These are phyloP conservation scores for Agrotis ipsilon DNA, from an alignment of 2,888 invertebrate genomes.

Conservation along the genomic window DNA sequence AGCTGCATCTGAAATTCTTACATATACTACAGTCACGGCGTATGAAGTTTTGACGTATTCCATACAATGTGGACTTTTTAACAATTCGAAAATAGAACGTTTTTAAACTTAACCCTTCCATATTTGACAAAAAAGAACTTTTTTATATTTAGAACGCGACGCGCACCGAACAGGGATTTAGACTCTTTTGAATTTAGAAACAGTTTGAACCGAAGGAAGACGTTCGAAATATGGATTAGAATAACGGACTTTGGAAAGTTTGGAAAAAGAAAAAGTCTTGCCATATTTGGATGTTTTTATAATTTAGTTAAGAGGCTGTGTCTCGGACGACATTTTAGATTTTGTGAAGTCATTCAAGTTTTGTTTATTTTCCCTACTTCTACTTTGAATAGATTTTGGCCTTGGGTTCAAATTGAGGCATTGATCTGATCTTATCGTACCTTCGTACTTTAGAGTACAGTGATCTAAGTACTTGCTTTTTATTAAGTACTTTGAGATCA, in stretches of 20 bases:
- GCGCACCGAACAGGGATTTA: conserved; percentile 87
- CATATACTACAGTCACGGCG: conserved; percentile 74
- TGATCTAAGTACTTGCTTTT: conserved; percentile 11
- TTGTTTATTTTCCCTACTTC: conserved; percentile 32
- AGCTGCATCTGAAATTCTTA: conserved; percentile 49
- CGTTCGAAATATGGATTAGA: conserved; percentile 81
- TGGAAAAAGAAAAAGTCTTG: conserved; percentile 63
- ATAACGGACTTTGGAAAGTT: conserved; percentile 74
- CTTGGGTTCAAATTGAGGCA: conserved; percentile 40
- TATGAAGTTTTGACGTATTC: conserved; percentile 90
- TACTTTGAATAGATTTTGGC: conserved; percentile 29
- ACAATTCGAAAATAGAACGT: conserved; percentile 91
- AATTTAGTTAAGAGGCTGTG: conserved; percentile 53
- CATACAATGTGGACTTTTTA: conserved; percentile 91
- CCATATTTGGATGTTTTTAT: conserved; percentile 63
- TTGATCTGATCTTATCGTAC: conserved; percentile 39
- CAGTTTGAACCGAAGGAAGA: conserved; percentile 84
- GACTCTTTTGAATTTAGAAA: conserved; percentile 88
- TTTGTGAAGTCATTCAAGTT: conserved; percentile 36
- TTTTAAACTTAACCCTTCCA: conserved; percentile 91
- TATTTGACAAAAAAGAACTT: conserved; percentile 90
- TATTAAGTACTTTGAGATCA: background rate
- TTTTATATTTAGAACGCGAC: conserved; percentile 90
- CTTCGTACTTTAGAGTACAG: conserved; percentile 18
- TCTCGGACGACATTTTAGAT: conserved; percentile 43